Percentiles rank a stretch among this genome's conserved stretches.
Conservation (phyloP, 1,140 invertebrate genomes). For the Zaprionus ghesquierei region DNA sequence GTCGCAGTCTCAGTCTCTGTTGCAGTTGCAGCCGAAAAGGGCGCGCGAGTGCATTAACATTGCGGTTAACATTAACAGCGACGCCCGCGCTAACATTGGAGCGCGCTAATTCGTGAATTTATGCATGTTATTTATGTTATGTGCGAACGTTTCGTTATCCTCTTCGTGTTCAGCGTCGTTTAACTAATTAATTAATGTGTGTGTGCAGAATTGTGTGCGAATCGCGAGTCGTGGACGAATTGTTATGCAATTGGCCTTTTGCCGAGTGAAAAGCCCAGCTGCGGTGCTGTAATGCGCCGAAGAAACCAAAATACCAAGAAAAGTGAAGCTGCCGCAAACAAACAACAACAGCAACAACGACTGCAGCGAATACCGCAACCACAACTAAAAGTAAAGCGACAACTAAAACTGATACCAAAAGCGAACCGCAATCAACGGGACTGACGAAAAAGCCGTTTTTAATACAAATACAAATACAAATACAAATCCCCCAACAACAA, state of each 20-base stretch:
- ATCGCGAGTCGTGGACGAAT: constrained; percentile 1
- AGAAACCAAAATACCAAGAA: constrained; percentile 34
- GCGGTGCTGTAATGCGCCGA: constrained; percentile 21
- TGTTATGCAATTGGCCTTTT: constrained; percentile 42
- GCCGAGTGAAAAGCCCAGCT: constrained; percentile 35
- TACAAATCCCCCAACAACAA: constrained; percentile 11
- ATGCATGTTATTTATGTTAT: neutral
- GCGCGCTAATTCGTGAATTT: constrained; percentile 10
- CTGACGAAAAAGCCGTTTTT: constrained; percentile 63
- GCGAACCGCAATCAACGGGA: constrained; percentile 49
- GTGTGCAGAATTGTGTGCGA: neutral
- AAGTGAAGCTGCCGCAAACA: constrained; percentile 46
- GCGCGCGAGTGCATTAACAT: constrained; percentile 57
- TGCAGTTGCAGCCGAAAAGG: constrained; percentile 28
- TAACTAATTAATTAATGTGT: constrained; percentile 15
- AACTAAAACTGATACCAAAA: constrained; percentile 16
- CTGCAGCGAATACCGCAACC: neutral
- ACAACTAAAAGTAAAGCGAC: constrained; percentile 20
- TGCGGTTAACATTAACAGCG: constrained; percentile 2
- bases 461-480: constrained; percentile 31
- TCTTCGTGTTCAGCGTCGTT: neutral
- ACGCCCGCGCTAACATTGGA: neutral
- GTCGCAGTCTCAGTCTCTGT: no score
- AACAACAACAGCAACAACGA: constrained; percentile 20
- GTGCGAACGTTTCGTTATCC: neutral